Evolutionary conservation across 1,140 invertebrate genomes (phyloP).

Genomic region (Reticulitermes speratus): DNA sequence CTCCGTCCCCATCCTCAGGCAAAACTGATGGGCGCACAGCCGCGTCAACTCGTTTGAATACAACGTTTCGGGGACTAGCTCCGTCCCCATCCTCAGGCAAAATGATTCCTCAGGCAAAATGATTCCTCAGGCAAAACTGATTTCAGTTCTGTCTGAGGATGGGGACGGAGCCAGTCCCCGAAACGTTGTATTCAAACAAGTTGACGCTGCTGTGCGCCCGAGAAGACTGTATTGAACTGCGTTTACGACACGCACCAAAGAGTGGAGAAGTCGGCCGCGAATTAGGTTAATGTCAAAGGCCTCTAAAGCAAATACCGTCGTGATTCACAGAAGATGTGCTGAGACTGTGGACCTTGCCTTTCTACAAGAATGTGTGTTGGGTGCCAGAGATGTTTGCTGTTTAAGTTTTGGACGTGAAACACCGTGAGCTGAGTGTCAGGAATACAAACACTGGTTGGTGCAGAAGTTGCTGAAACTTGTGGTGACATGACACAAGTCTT

Average conservation of each 20-base stretch:
- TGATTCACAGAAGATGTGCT: not conserved
- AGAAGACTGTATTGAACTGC: too few relatives aligned
- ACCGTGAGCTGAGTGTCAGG: not conserved
- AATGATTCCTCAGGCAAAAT: too few relatives aligned
- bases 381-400: not conserved
- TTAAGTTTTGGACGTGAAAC: not conserved
- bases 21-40: too few relatives aligned
- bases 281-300: not conserved
- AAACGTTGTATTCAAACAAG: too few relatives aligned
- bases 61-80: too few relatives aligned
- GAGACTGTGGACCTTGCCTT: not conserved
- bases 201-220: too few relatives aligned
- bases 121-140: too few relatives aligned
- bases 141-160: too few relatives aligned
- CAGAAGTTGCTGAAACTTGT: not conserved
- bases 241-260: not conserved
- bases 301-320: not conserved
- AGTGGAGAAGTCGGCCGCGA: not conserved
- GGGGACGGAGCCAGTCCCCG: too few relatives aligned
- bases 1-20: too few relatives aligned
- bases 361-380: not conserved
- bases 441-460: not conserved
- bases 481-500: not conserved
- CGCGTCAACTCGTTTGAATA: too few relatives aligned
- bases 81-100: too few relatives aligned